Conservation (phyloP, 2,797 vertebrate genomes). For the Sciurus carolinensis region DNA sequence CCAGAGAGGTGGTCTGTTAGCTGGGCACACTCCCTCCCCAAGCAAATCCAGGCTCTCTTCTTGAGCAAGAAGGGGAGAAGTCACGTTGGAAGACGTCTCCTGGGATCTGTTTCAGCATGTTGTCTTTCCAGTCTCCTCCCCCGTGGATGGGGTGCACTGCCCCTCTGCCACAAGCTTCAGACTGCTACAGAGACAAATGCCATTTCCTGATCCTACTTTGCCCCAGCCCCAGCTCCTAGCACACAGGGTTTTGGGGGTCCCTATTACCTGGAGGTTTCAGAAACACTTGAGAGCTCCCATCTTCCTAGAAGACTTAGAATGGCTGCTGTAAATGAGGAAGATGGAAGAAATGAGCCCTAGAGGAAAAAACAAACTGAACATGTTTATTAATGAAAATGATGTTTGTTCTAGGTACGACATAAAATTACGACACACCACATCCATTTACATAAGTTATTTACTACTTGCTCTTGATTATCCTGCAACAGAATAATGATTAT, state of each 20-base stretch:
- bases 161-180: background rate
- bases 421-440: background rate
- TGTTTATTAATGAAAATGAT: constrained; percentile 11
- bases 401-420: background rate
- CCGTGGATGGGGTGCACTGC: background rate
- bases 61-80: background rate
- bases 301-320: constrained; percentile 25
- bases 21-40: background rate
- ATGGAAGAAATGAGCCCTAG: background rate
- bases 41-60: background rate
- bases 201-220: background rate
- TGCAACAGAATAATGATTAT: background rate
- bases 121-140: background rate
- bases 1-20: background rate
- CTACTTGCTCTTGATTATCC: background rate
- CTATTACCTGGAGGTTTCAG: background rate
- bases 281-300: background rate
- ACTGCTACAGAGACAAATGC: background rate
- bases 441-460: background rate
- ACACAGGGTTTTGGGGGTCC: background rate
- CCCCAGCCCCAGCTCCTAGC: background rate
- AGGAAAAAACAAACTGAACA: background rate
- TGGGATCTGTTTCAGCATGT: background rate
- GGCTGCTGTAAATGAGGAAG: background rate
- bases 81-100: background rate